Evolutionary conservation across 23 tunicate genomes (phyloP).

Genomic region (Ciona savignyi): DNA sequence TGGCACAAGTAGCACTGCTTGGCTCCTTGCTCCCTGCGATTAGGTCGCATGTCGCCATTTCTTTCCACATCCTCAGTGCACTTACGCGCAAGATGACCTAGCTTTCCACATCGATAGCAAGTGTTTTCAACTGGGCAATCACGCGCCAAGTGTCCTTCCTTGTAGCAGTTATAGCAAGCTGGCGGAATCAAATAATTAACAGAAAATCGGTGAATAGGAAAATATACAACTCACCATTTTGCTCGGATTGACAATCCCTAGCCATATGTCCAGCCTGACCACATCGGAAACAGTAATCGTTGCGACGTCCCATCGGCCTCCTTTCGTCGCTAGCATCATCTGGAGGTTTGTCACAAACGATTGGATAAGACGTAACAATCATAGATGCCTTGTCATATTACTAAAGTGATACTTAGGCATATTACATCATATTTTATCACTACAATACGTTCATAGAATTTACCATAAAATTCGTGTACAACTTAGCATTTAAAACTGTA

Average conservation of each 20-base stretch:
- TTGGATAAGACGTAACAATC: too few relatives aligned
- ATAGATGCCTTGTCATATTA: too few relatives aligned
- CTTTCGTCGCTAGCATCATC: slow-evolving; percentile 7
- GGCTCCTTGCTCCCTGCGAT: slow-evolving; percentile 28
- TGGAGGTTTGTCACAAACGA: not conserved
- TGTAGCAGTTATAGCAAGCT: slow-evolving; percentile 95
- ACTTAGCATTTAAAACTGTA: too few relatives aligned
- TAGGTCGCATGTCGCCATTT: not conserved
- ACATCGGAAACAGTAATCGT: slow-evolving; percentile 80
- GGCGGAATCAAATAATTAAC: not conserved
- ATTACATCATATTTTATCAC: too few relatives aligned
- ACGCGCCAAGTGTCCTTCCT: slow-evolving; percentile 82
- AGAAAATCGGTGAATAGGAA: too few relatives aligned
- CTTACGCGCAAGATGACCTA: slow-evolving; percentile 66
- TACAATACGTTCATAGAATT: too few relatives aligned
- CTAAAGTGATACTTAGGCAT: too few relatives aligned
- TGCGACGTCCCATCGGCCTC: slow-evolving; percentile 13
- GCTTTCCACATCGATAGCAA: slow-evolving; percentile 76
- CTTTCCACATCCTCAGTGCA: slow-evolving; percentile 59
- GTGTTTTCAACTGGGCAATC: slow-evolving; percentile 79
- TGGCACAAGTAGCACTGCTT: slow-evolving; percentile 74
- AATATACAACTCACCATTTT: slow-evolving; percentile 78
- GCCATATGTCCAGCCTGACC: slow-evolving; percentile 90
- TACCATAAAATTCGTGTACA: too few relatives aligned
- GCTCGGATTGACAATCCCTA: slow-evolving; percentile 47